Evolutionary conservation across 2,113 vertebrate species (phyloP).

Genomic region (Leucoraja erinaceus): DNA sequence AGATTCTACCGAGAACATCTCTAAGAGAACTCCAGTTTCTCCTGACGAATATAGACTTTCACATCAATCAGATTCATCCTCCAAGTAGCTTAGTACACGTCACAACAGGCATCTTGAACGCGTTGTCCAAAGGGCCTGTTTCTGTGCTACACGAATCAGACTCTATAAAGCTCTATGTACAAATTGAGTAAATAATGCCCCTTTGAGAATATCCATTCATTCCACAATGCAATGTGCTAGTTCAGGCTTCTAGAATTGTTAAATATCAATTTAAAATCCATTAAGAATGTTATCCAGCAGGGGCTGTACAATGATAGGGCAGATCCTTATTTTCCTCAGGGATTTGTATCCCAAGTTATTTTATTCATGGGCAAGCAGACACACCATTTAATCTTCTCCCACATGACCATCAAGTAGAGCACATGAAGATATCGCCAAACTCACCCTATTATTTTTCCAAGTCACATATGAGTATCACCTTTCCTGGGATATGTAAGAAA

Average conservation of each 20-base stretch:
- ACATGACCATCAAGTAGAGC: neutral
- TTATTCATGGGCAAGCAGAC: neutral
- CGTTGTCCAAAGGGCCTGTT: too few species aligned
- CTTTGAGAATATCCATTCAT: neutral
- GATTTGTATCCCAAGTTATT: neutral
- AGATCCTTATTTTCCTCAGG: neutral
- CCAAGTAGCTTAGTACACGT: too few species aligned
- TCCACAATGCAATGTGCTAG: neutral
- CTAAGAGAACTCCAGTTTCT: too few species aligned
- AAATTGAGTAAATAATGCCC: slow-evolving; percentile 1
- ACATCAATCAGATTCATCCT: too few species aligned
- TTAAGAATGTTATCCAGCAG: neutral
- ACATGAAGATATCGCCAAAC: too few species aligned
- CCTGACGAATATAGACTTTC: too few species aligned
- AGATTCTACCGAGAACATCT: too few species aligned
- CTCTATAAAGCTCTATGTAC: neutral
- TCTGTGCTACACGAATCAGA: too few species aligned
- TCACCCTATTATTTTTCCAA: neutral
- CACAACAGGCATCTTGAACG: too few species aligned
- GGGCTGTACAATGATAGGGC: neutral
- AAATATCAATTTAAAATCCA: neutral
- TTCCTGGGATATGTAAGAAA: neutral
- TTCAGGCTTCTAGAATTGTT: neutral
- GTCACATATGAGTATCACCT: neutral
- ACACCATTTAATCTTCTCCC: neutral